Percentiles rank a stretch among this genome's conserved stretches.
Evolutionary conservation across 2,888 invertebrate species (phyloP).

Genomic region (Mythimna lalbum): DNA sequence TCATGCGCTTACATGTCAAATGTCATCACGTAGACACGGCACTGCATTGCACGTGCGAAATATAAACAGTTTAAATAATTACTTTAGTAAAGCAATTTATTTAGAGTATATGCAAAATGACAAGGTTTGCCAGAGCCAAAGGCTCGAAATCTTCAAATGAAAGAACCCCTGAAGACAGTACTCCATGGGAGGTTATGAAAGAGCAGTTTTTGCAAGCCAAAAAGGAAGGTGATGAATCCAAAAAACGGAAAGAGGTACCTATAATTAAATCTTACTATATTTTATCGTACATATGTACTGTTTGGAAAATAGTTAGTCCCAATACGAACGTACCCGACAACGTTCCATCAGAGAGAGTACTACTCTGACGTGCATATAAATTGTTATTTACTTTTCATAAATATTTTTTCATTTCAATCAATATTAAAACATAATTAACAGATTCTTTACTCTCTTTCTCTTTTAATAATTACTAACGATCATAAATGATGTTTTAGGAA

Average conservation of each 20-base stretch:
- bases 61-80: neutral
- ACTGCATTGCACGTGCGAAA: conserved; percentile 10
- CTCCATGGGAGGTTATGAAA: conserved; percentile 94
- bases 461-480: too few relatives aligned
- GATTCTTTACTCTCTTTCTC: too few relatives aligned
- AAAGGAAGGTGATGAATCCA: conserved; percentile 83
- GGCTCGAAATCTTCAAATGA: conserved; percentile 94
- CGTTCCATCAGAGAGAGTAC: too few relatives aligned
- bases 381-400: too few relatives aligned
- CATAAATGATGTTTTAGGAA: too few relatives aligned
- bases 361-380: too few relatives aligned
- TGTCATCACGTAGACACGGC: neutral
- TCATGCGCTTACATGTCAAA: neutral
- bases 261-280: conserved; percentile 6
- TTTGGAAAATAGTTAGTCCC: too few relatives aligned
- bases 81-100: neutral
- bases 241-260: conserved; percentile 81
- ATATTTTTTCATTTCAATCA: neutral
- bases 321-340: too few relatives aligned
- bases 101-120: conserved; percentile 87
- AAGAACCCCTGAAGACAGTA: conserved; percentile 92
- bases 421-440: neutral
- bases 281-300: neutral
- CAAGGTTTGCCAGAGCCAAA: conserved; percentile 93
- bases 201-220: conserved; percentile 90